Percentiles rank a stretch among this genome's conserved stretches.
These are phyloP conservation scores for Apis dorsata DNA, from an alignment of 1,140 invertebrate species.

Conservation along the genomic window DNA sequence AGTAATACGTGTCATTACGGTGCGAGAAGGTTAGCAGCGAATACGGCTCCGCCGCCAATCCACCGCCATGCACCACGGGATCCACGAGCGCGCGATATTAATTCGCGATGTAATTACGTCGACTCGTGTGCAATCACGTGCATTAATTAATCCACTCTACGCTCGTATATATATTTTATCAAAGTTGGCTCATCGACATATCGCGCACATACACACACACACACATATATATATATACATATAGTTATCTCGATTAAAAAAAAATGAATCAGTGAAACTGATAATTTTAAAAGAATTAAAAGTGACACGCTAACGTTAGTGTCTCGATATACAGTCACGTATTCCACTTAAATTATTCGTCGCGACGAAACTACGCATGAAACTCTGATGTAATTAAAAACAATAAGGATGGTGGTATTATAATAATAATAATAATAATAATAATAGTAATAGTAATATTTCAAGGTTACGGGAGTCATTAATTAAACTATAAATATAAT, in stretches of 20 bases:
- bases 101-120: constrained; percentile 69
- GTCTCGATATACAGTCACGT: too few relatives aligned
- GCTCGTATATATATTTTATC: background rate
- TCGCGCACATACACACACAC: accelerated
- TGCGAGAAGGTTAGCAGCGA: constrained; percentile 68
- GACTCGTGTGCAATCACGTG: constrained; percentile 21
- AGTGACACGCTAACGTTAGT: too few relatives aligned
- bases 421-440: too few relatives aligned
- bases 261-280: too few relatives aligned
- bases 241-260: too few relatives aligned
- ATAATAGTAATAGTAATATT: background rate
- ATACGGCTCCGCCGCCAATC: constrained; percentile 63
- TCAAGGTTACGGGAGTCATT: background rate
- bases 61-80: background rate
- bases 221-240: too few relatives aligned
- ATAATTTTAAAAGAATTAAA: too few relatives aligned
- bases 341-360: too few relatives aligned
- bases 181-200: too few relatives aligned
- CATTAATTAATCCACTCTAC: constrained; percentile 28
- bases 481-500: constrained; percentile 11
- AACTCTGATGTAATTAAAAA: too few relatives aligned
- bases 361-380: too few relatives aligned
- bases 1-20: constrained; percentile 79
- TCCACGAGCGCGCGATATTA: constrained; percentile 61
- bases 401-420: too few relatives aligned